A percentile compares a stretch with the other conserved stretches of the same genome.
These are phyloP conservation scores for Holacanthella duospinosa DNA, from an alignment of 2,888 invertebrate species.

Conservation along the genomic window DNA sequence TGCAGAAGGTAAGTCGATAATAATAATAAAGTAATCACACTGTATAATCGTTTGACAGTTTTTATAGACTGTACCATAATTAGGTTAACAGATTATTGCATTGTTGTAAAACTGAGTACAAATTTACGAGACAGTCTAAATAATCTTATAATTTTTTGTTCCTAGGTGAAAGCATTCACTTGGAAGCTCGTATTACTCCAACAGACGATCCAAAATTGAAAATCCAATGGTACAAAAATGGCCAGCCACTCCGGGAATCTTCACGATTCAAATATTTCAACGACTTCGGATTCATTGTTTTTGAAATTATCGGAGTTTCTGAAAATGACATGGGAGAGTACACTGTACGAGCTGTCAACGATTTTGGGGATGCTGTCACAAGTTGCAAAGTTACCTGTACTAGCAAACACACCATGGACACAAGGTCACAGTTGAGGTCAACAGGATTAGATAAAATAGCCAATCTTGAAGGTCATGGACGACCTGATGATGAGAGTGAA, in stretches of 20 bases:
- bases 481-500: slow-evolving; percentile 60
- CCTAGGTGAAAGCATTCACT: slow-evolving; percentile 84
- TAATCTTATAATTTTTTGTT: no score
- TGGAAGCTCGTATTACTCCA: slow-evolving; percentile 77
- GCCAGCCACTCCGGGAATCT: slow-evolving; percentile 76
- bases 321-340: slow-evolving; percentile 91
- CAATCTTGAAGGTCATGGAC: slow-evolving; percentile 76
- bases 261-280: slow-evolving; percentile 84
- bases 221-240: slow-evolving; percentile 92
- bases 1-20: background rate
- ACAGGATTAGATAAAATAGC: slow-evolving; percentile 87
- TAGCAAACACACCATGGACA: slow-evolving; percentile 49
- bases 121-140: no score
- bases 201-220: slow-evolving; percentile 82
- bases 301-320: slow-evolving; percentile 85
- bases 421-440: slow-evolving; percentile 82
- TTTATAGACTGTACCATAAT: no score
- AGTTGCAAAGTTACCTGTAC: slow-evolving; percentile 71
- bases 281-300: slow-evolving; percentile 86
- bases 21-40: no score
- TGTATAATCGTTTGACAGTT: no score
- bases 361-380: slow-evolving; percentile 81
- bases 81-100: no score
- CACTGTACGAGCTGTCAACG: slow-evolving; percentile 82
- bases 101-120: no score